Evolutionary conservation across 2,797 vertebrate genomes (phyloP), one percentile per base, ranked within the genome.

Genomic region (Poecilia wingei): DNA sequence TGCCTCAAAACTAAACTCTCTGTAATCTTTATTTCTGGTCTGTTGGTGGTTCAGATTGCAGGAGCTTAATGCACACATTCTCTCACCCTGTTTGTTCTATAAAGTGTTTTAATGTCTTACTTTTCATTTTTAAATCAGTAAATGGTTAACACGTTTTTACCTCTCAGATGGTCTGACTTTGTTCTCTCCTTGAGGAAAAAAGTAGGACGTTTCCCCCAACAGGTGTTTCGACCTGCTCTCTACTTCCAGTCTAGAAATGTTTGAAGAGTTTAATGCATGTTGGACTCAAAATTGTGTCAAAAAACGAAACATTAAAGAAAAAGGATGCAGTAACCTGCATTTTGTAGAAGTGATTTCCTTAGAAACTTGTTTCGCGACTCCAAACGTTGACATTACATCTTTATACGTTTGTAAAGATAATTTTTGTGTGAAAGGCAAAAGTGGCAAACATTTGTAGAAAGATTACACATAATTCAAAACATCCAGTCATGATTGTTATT

Each of bases 401-500:
- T 49, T 49, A 20, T 20, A 7, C 6, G 47, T 49, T 20, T 49
- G 47, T 49, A 49, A 20, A 49, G 18, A 49, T 49, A 6, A 20
- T 49, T 49, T 49, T 49, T 49, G 20, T 20, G 47, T 20, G 47
- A 49, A 49, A 49, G 2, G 47, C 47, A 49, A 49, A 49, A 49
- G 47, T 49, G 18, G 18, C 47, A 20, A 49, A 49, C 47, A 49
- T 20, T 20, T 20, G 18, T 49, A 49, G 47, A 49, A 49, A 49
- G 2, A 49, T 20, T 49, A 20, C 47, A 20, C 47, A 20, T 49
- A 49, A 49, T 20, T 49, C 47, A 49, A 49, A 49, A 49, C 20
- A 39, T 25, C 14, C 3, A 3, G 8, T 41, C 3, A 22, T 68
- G 77, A 28, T 18, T 77, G 83, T 77, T 39, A 55, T 59, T 79